Evolutionary conservation across 2,888 invertebrate species (phyloP), one percentile per base, ranked within the genome.

Genomic region (Leptura quadrifasciata): DNA sequence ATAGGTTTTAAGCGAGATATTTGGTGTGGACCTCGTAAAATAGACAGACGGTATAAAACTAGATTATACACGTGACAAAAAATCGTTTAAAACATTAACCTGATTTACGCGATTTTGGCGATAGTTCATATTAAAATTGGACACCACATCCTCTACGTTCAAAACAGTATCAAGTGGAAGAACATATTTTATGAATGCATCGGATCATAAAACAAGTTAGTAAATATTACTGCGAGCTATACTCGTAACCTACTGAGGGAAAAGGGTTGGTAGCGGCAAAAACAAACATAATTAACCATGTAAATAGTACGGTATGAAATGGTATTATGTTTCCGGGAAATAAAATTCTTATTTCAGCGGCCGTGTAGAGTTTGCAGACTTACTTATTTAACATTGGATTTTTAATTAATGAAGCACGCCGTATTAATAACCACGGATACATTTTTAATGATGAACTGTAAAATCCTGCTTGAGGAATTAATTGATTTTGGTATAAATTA

Each of bases 261-360:
- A 39, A 24, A 15, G 31, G 64, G 31, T 39, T 2, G n/a, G 27
- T 39, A 6, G n/a, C 17, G 8, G 6, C 9, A 21, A 72, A 72
- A 39, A 64, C 64, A 52, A 64, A 31, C 35, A 47, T 47, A 60
- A 57, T 21, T 61, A 72, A n/a, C 20, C 24, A 67, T 68, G 20
- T 73, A 35, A 73, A 52, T 21, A 71, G 35, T 54, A 18, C 55
- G 52, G 54, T 5, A 17, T 15, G 17, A 20, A 60, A 17, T 17
- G 17, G 20, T 10, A 6, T 10, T 55, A 2, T 9, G 57, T 57
- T 55, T 57, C 57, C 57, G n/a, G 57, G 21, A 57, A 20, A 21
- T 21, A 21, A 12, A 20, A 21, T 21, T 9, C 57, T 57, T 57
- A 47, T 47, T 47, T n/a, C 5, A 47, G 15, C 15, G 47, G 6